phyloP scores from a whole-genome alignment of 2,888 invertebrate genomes.

The Nyleta sp. region DNA sequence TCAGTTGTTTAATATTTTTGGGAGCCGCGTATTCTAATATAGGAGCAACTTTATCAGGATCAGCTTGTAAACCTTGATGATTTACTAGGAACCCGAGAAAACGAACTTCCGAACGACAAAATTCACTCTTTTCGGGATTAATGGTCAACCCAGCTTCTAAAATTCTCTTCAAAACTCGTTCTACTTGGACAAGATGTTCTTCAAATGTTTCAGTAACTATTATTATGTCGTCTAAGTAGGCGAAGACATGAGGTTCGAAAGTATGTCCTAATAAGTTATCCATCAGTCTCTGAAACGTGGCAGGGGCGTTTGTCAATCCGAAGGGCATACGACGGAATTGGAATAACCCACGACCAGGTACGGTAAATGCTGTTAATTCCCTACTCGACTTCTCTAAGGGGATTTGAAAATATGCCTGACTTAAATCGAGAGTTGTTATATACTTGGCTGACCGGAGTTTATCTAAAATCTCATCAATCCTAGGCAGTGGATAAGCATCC shows the following conservation, averaged over 20 bases:
- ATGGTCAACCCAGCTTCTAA: neutral
- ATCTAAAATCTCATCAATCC: neutral
- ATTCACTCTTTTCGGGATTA: neutral
- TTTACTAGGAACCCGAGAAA: conserved; percentile 9
- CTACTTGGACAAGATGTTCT: neutral
- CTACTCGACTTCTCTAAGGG: conserved; percentile 36
- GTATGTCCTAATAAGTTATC: no score
- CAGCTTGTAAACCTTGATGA: neutral
- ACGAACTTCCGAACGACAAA: neutral
- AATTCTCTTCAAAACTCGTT: neutral
- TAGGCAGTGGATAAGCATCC: neutral
- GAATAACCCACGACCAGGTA: conserved; percentile 64
- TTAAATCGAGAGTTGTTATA: conserved; percentile 65
- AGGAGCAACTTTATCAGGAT: neutral
- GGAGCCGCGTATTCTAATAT: neutral
- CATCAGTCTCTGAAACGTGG: conserved; percentile 63
- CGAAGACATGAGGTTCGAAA: neutral
- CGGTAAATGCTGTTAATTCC: conserved; percentile 67
- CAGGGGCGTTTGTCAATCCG: conserved; percentile 59
- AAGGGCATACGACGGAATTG: conserved; percentile 62
- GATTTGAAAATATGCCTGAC: conserved; percentile 49
- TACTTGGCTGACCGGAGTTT: conserved; percentile 11
- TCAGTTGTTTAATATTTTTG: neutral
- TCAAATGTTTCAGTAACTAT: neutral
- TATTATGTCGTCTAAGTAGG: neutral